phyloP scores from a whole-genome alignment of 2,797 vertebrate species.

The Microtus obscurus region DNA sequence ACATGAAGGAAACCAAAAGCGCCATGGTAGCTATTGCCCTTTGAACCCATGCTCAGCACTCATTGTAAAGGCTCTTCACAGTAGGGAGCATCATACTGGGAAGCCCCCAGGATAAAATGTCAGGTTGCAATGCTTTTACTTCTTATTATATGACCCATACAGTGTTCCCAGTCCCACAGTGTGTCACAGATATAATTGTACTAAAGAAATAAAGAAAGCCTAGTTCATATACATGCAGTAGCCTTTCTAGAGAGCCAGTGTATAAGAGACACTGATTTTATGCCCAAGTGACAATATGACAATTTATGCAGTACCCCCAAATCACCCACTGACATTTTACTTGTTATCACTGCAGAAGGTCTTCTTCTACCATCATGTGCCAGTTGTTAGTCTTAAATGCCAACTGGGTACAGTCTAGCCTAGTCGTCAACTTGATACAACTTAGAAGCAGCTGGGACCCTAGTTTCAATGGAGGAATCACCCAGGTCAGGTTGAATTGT shows the following conservation, averaged over 20 bases:
- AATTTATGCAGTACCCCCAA: neutral
- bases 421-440: neutral
- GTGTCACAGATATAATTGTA: neutral
- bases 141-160: neutral
- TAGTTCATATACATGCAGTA: neutral
- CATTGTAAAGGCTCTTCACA: neutral
- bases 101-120: too few species aligned
- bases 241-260: neutral
- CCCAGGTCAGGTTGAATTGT: neutral
- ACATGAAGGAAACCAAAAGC: too few species aligned
- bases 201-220: neutral
- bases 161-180: neutral
- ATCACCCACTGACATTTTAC: slow-evolving; percentile 49
- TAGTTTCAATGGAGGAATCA: neutral
- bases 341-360: slow-evolving; percentile 68
- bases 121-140: neutral
- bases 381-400: neutral
- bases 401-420: neutral
- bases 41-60: neutral
- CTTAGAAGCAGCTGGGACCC: neutral
- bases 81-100: neutral
- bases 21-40: neutral
- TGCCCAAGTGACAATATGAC: neutral
- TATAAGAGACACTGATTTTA: neutral
- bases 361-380: slow-evolving; percentile 61